Base-by-base conservation (phyloP, 2,797 vertebrate genomes). In the Acrossocheilus fasciatus region DNA sequence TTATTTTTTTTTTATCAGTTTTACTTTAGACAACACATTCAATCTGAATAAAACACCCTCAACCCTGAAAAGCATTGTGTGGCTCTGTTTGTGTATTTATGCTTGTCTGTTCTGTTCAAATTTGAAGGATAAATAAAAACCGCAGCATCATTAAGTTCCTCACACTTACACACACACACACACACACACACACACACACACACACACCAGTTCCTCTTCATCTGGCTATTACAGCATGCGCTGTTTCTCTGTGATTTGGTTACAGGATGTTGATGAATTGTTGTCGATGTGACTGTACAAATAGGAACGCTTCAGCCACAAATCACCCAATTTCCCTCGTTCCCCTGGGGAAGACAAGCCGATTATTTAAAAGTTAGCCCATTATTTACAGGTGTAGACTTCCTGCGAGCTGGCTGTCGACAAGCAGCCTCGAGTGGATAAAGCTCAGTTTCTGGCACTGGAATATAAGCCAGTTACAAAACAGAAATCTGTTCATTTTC, bases 311-410 rank as follows among this genome's bases (percentile, higher is more conserved):
- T 81, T 82, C 64, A 81, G 77, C 81, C 5, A 72, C 86, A 87
- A 90, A 87, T 89, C 75, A 85, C 81, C 62, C n/a, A 18, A 72
- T 47, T 45, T 73, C 59, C 72, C 76, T n/a, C 14, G 18, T 64
- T 0, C 30, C 84, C 68, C 80, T 57, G 66, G 87, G 83, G 77
- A 66, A 45, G 88, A 87, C 62, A 50, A 41, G 4, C 10, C 57
- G 66, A 34, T 59, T 62, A 78, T 70, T 84, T 68, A 8, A 78
- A 78, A 59, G 88, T 86, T 85, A 52, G 36, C 52, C 30, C 84
- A 88, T 91, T 91, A 92, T 74, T 91, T 90, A 86, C 89, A 91
- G 89, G 89, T 92, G 92, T 87, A 89, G 91, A 92, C 20, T 74
- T 73, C 87, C 84, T 82, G 85, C 68, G 39, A 47, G 59, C 57